phyloP scores from a whole-genome alignment of 2,888 invertebrate species.

The Patella pellucida region DNA sequence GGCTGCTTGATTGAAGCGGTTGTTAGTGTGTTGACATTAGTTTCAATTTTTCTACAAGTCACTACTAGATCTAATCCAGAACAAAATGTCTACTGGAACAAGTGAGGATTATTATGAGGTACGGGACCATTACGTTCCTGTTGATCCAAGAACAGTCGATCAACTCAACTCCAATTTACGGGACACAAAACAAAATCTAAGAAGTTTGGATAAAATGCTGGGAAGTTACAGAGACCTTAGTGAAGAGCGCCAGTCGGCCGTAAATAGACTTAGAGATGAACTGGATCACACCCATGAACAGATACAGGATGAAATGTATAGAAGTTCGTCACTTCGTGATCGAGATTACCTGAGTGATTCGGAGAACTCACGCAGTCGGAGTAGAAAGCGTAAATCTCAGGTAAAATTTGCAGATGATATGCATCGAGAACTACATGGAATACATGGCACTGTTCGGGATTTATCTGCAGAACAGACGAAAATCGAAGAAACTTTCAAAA shows the following conservation, averaged over 20 bases:
- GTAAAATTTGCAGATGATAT: constrained; percentile 65
- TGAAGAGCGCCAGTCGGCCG: constrained; percentile 53
- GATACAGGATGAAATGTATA: constrained; percentile 55
- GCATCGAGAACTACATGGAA: constrained; percentile 57
- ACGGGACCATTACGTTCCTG: neutral
- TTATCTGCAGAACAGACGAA: constrained; percentile 63
- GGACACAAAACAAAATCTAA: constrained; percentile 63
- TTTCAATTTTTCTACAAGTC: no score
- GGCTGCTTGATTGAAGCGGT: no score
- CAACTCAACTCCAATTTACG: neutral
- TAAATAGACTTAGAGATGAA: constrained; percentile 63
- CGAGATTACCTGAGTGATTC: constrained; percentile 62
- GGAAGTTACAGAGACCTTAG: constrained; percentile 60
- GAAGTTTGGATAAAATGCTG: constrained; percentile 63
- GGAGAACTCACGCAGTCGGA: constrained; percentile 48
- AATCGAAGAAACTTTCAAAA: constrained; percentile 58
- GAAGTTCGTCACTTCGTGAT: constrained; percentile 46
- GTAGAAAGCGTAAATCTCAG: constrained; percentile 47
- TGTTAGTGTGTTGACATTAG: no score
- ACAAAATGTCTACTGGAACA: neutral
- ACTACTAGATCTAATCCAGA: no score
- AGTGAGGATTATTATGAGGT: neutral
- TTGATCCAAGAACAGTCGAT: neutral
- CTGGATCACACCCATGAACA: constrained; percentile 58
- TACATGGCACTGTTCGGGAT: constrained; percentile 66